Evolutionary conservation across 2,113 vertebrate species (phyloP), one percentile per base, ranked within the genome.

Genomic region (Jacana jacana): DNA sequence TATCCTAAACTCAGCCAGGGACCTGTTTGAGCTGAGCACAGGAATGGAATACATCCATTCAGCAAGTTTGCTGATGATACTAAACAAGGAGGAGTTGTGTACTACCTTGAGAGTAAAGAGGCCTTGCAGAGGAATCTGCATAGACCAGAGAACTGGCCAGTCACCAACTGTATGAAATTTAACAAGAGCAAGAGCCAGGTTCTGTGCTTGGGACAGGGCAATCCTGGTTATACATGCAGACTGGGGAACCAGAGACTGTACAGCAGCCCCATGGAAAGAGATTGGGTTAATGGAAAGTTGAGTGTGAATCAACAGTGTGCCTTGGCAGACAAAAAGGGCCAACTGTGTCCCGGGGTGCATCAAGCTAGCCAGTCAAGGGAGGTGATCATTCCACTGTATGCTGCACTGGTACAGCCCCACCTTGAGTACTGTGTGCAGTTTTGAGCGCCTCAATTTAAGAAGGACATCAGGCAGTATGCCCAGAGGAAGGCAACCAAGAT

Each of bases 391-490:
- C n/a, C n/a, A n/a, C n/a, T 46, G 10, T 37, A 7, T 18, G 13
- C 6, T n/a, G 23, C 7, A 17, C 20, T 42, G 11, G 2, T 37
- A 17, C 0, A 1, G 11, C 14, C 28, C 6, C 11, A 63, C 8
- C 46, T 33, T 0, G 1, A 70, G 22, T 44, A 33, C 7, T 44
- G 2, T 37, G 37, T 37, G 64, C 22, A 52, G 37, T 35, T 31
- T 5, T 51, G 37, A 17, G 17, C 1, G 0, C 10, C 10, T 60
- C 37, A 44, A 1, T 9, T 20, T 69, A 69, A 30, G n/a, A 35
- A 15, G 6, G n/a, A 40, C 17, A 27, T 28, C 13, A 48, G 3
- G 52, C 6, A 42, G 42, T 14, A 42, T 42, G 42, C 42, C 42
- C 42, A 42, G 42, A 42, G 42, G 42, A 42, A 42, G 42, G 14